Evolutionary conservation across 1,140 invertebrate species (phyloP), one percentile per base, ranked within the genome.

Genomic region (Campodea augens): DNA sequence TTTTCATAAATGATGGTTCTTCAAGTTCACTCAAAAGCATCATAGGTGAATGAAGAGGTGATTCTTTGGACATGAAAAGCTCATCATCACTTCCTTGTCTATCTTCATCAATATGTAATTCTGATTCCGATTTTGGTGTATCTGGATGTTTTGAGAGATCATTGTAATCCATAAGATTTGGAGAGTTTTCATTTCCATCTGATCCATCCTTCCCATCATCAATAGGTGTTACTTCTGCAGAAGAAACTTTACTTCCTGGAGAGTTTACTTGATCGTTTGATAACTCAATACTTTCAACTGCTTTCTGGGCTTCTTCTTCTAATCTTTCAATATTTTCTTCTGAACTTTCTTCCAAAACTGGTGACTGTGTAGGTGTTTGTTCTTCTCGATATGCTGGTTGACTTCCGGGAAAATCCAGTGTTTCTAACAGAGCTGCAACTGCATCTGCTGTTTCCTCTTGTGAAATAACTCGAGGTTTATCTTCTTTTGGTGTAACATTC

Each of bases 391-490:
- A 54, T 23, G 47, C 50, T 4, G 66, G 66, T 53, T 52, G 46
- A 41, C 52, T 52, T 23, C 49, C 50, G 5, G 66, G 66, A 1
- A 61, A 69, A 5, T 78, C 78, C 57, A 87, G 85, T 45, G 82
- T 84, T 60, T 87, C 83, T 20, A 89, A 59, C 4, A 91, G 60
- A 5, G 84, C 85, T 2, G 85, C 85, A 0, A 91, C 85, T 0
- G 86, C 86, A 61, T 88, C 85, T 56, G 86, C 84, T 0, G 86
- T 91, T 64, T 91, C 85, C 65, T 89, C 85, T 62, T 89, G 84
- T 1, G 84, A 89, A 51, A 89, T 89, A 0, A 83, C 71, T 36
- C 83, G 67, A 1, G 80, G 77, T 54, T 85, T 85, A 49, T 85
- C 80, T 48, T 78, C 78, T 1, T n/a, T n/a, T n/a, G n/a, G n/a